Percentiles rank a stretch among this genome's conserved stretches.
These are phyloP conservation scores for Nannobrachium achirus DNA, from an alignment of 2,113 vertebrate genomes.

Conservation along the genomic window DNA sequence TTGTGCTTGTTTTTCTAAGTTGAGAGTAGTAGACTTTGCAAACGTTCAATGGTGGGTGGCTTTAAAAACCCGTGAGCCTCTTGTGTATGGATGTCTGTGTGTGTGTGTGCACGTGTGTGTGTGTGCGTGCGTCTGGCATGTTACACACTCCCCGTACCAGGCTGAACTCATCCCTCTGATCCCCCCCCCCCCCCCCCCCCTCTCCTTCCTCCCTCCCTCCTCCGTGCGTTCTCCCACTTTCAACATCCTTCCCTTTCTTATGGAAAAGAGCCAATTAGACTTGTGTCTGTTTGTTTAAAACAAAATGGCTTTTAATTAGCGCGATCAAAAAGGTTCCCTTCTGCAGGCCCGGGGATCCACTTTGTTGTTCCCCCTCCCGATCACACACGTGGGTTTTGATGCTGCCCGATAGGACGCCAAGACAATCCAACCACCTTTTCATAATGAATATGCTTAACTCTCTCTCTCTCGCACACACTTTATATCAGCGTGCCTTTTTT, in stretches of 20 bases:
- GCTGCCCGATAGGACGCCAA: slow-evolving; percentile 93
- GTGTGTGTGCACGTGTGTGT: slow-evolving; percentile 4
- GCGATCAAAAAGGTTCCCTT: slow-evolving; percentile 94
- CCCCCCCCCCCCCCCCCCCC: slow-evolving; percentile 26
- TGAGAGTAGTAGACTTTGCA: no score
- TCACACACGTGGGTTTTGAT: slow-evolving; percentile 89
- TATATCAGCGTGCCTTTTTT: slow-evolving; percentile 83
- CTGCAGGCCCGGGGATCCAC: slow-evolving; percentile 88
- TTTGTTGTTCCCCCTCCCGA: slow-evolving; percentile 93
- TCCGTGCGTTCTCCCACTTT: slow-evolving; percentile 90
- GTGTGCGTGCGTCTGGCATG: slow-evolving; percentile 2
- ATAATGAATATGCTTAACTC: slow-evolving; percentile 83
- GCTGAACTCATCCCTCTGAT: slow-evolving; percentile 51
- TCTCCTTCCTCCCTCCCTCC: slow-evolving; percentile 45
- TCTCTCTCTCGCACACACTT: slow-evolving; percentile 50
- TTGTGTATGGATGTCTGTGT: neutral
- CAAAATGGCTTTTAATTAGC: slow-evolving; percentile 99
- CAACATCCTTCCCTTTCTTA: slow-evolving; percentile 99
- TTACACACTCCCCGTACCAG: no score
- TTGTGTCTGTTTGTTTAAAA: slow-evolving; percentile 99
- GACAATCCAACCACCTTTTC: slow-evolving; percentile 85
- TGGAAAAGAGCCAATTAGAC: slow-evolving; percentile 99
- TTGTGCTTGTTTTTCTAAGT: slow-evolving; percentile 30
- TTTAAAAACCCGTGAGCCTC: neutral
- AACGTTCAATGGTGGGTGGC: slow-evolving; percentile 25